Evolutionary conservation across 2,797 vertebrate genomes (phyloP).

Genomic region (Botia kubotai): DNA sequence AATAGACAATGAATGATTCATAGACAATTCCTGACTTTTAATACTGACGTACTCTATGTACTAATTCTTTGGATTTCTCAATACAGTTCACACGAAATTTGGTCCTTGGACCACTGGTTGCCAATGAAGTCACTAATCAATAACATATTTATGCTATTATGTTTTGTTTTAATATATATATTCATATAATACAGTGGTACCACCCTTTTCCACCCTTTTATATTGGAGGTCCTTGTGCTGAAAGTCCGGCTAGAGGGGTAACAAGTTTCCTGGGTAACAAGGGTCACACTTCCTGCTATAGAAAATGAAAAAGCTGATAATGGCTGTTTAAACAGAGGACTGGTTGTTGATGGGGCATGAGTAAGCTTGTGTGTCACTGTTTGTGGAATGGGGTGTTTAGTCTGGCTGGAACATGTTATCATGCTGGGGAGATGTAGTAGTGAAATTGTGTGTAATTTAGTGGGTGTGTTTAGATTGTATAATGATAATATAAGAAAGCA

Average conservation of each 20-base stretch:
- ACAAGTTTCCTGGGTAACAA: too few species aligned
- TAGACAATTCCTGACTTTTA: neutral
- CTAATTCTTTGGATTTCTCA: neutral
- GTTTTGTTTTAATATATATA: too few species aligned
- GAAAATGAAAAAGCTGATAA: too few species aligned
- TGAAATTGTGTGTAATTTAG: constrained; percentile 31
- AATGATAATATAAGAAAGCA: constrained; percentile 9
- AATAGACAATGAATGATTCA: neutral
- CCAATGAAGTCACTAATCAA: too few species aligned
- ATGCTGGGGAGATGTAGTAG: neutral
- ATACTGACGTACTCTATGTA: neutral
- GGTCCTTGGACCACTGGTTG: too few species aligned
- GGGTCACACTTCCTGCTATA: too few species aligned
- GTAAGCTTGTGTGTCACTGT: constrained; percentile 11
- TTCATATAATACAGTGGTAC: too few species aligned
- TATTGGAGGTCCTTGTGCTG: too few species aligned
- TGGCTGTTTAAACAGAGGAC: neutral
- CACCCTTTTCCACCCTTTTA: too few species aligned
- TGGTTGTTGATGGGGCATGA: neutral
- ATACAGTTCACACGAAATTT: neutral
- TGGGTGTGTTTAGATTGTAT: constrained; percentile 33
- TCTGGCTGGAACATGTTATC: constrained; percentile 30
- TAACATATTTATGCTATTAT: too few species aligned
- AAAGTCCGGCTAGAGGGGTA: too few species aligned
- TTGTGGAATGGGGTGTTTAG: constrained; percentile 14